Conservation (phyloP, 2,888 invertebrate species). For the Fissipunctia ypsillon region DNA sequence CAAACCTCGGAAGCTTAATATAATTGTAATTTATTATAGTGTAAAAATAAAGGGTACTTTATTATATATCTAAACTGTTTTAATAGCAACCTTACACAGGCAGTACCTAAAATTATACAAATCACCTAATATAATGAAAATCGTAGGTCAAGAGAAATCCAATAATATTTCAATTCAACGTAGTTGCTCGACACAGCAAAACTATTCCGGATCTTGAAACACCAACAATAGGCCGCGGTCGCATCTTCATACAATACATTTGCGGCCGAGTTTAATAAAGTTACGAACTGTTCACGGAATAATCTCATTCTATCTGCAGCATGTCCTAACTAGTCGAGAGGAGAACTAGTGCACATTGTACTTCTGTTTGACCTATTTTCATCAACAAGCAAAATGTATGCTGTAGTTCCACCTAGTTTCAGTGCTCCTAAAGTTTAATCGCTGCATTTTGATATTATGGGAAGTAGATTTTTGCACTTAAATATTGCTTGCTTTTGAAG, state of each 20-base stretch:
- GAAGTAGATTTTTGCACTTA: constrained; percentile 23
- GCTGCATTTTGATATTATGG: constrained; percentile 54
- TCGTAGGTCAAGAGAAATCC: background rate
- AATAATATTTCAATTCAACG: background rate
- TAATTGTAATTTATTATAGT: background rate
- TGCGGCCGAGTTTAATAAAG: constrained; percentile 42
- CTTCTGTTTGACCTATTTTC: constrained; percentile 63
- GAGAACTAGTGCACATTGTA: constrained; percentile 38
- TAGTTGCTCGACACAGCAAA: constrained; percentile 7
- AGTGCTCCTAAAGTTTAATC: constrained; percentile 56
- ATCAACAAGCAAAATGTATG: constrained; percentile 54
- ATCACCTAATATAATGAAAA: background rate
- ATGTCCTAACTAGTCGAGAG: constrained; percentile 41
- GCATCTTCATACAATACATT: constrained; percentile 52
- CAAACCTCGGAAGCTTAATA: background rate
- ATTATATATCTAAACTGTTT: background rate
- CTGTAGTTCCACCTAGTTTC: constrained; percentile 60
- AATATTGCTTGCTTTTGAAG: background rate
- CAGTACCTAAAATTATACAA: too few relatives aligned
- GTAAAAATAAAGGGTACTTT: background rate
- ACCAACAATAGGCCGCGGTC: constrained; percentile 28
- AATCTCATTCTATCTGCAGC: constrained; percentile 58
- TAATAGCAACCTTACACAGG: background rate
- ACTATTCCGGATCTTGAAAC: constrained; percentile 25
- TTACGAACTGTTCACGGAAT: constrained; percentile 46